phyloP scores from a whole-genome alignment of 1,140 invertebrate genomes.

The Aphidius gifuensis region DNA sequence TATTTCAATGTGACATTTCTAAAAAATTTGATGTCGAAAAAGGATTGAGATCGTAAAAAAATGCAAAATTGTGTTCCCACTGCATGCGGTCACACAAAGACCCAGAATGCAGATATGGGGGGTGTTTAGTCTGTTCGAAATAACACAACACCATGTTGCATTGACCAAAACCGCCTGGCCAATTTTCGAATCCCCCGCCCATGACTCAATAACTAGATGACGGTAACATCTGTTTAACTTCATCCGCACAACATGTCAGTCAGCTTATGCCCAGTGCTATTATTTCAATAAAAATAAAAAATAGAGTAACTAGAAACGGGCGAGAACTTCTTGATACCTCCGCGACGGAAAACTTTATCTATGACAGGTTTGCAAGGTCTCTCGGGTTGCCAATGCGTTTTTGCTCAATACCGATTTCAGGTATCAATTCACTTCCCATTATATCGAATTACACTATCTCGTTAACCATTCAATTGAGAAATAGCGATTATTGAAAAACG shows the following conservation, averaged over 20 bases:
- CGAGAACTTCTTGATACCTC: not conserved
- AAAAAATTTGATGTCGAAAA: not conserved
- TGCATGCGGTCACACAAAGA: not conserved
- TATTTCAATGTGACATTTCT: not conserved
- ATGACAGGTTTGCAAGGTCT: conserved; percentile 8
- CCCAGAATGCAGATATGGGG: not conserved
- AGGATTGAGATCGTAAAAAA: too few species aligned
- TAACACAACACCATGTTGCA: too few species aligned
- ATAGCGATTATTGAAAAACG: conserved; percentile 20
- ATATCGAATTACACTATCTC: not conserved
- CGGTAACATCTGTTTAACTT: too few species aligned
- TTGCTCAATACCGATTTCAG: conserved; percentile 5
- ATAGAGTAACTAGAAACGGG: not conserved
- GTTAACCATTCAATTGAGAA: not conserved
- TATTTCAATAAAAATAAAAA: conserved; percentile 1
- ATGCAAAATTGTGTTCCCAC: not conserved
- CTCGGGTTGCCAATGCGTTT: not conserved
- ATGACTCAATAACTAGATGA: too few species aligned
- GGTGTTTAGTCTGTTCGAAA: not conserved
- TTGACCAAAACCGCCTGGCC: too few species aligned
- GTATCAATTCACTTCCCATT: not conserved
- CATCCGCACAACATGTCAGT: too few species aligned
- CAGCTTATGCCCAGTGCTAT: conserved; percentile 8
- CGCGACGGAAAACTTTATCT: conserved; percentile 5
- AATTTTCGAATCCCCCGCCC: too few species aligned